phyloP scores from a whole-genome alignment of 2,888 invertebrate genomes.

The Leptinotarsa tumamoca region DNA sequence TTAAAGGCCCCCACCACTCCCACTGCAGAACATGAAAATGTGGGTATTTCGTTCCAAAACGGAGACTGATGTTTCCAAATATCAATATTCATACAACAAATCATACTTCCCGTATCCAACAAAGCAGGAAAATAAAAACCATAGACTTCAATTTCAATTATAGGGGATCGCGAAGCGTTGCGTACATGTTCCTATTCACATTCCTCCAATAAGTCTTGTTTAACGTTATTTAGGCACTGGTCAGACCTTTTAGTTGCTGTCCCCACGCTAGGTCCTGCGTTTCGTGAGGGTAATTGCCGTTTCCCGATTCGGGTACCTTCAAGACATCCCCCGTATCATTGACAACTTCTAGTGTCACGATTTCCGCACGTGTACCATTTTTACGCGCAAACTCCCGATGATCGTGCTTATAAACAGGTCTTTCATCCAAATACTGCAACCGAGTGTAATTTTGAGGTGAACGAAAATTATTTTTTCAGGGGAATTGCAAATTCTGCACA shows the following conservation, averaged over 20 bases:
- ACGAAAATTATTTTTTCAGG: neutral
- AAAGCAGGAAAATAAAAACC: neutral
- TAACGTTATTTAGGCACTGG: neutral
- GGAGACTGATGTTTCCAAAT: conserved; percentile 5
- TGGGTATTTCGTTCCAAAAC: conserved; percentile 10
- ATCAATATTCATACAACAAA: neutral
- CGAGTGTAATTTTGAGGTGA: neutral
- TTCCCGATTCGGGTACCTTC: conserved; percentile 1
- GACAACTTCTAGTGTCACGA: neutral
- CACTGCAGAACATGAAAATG: conserved; percentile 13
- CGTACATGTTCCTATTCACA: conserved; percentile 8
- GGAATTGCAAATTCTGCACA: neutral
- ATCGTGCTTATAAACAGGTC: neutral
- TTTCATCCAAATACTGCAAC: neutral
- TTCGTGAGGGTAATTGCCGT: conserved; percentile 12
- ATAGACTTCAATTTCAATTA: neutral
- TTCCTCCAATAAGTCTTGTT: conserved; percentile 10
- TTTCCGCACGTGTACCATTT: neutral
- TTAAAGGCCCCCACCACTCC: neutral
- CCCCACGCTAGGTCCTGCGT: conserved; percentile 6
- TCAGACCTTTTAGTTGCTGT: neutral
- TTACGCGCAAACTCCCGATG: neutral
- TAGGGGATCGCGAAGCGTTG: neutral
- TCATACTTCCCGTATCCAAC: conserved; percentile 7
- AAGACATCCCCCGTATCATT: neutral